These are phyloP conservation scores for Ursus arctos DNA, from an alignment of 2,113 vertebrate species.

Conservation along the genomic window DNA sequence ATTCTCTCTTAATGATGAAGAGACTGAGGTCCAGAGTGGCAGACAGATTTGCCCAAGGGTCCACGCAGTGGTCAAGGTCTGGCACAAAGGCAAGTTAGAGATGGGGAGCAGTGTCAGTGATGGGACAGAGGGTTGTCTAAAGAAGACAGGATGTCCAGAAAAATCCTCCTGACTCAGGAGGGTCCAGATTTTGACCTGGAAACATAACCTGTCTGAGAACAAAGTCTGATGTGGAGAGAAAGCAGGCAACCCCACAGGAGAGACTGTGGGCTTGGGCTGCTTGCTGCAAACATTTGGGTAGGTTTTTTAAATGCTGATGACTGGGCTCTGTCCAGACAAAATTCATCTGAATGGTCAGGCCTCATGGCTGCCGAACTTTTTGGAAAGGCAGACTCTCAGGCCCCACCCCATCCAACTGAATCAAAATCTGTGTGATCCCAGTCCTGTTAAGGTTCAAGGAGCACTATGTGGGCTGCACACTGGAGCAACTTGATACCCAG, in stretches of 20 bases:
- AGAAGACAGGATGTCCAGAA: neutral
- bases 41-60: neutral
- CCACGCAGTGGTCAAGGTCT: neutral
- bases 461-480: accelerated
- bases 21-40: neutral
- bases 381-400: neutral
- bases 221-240: neutral
- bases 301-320: neutral
- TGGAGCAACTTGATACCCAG: neutral
- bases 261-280: too few species aligned
- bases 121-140: neutral
- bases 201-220: neutral
- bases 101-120: accelerated
- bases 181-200: neutral
- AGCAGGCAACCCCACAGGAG: neutral
- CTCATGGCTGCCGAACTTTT: neutral
- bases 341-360: neutral
- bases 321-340: neutral
- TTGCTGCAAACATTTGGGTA: neutral
- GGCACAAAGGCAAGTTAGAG: neutral
- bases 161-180: neutral
- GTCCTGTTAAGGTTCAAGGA: neutral
- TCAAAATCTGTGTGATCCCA: neutral
- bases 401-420: accelerated
- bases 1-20: neutral